Percentiles rank a stretch among this genome's conserved stretches.
Conservation (phyloP, 2,888 invertebrate species). For the Micoletzkya japonica region DNA sequence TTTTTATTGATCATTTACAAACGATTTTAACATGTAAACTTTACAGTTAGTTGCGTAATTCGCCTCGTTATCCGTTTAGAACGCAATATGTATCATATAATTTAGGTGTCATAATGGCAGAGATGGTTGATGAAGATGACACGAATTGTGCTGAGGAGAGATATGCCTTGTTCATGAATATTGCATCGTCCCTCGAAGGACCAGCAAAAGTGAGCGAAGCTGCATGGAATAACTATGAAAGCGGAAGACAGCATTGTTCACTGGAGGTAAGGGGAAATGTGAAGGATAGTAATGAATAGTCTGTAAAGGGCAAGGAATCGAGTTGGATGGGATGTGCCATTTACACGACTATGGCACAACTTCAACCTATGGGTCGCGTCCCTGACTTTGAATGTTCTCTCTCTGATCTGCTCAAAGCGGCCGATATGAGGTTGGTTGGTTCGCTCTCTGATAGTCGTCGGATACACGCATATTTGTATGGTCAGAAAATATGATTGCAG, state of each 20-base stretch:
- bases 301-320: background rate
- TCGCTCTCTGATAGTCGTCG: background rate
- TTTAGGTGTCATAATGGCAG: too few species aligned
- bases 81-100: too few species aligned
- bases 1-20: too few species aligned
- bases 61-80: too few species aligned
- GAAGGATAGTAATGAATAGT: background rate
- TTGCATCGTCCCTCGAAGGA: background rate
- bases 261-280: background rate
- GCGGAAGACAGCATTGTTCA: conserved; percentile 15
- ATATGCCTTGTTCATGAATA: background rate
- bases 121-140: too few species aligned
- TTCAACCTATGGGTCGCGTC: conserved; percentile 13
- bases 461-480: background rate
- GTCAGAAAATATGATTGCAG: conserved; percentile 2
- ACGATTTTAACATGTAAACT: too few species aligned
- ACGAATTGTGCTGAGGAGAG: too few species aligned
- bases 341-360: conserved; percentile 8
- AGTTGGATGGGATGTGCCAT: conserved; percentile 24
- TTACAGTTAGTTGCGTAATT: too few species aligned
- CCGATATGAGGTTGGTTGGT: conserved; percentile 10
- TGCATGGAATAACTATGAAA: conserved; percentile 17
- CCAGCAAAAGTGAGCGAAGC: background rate
- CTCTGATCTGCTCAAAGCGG: conserved; percentile 5
- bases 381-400: conserved; percentile 12